Evolutionary conservation across 2,113 vertebrate species (phyloP), one percentile per base, ranked within the genome.

Genomic region (Pseudonaja textilis): DNA sequence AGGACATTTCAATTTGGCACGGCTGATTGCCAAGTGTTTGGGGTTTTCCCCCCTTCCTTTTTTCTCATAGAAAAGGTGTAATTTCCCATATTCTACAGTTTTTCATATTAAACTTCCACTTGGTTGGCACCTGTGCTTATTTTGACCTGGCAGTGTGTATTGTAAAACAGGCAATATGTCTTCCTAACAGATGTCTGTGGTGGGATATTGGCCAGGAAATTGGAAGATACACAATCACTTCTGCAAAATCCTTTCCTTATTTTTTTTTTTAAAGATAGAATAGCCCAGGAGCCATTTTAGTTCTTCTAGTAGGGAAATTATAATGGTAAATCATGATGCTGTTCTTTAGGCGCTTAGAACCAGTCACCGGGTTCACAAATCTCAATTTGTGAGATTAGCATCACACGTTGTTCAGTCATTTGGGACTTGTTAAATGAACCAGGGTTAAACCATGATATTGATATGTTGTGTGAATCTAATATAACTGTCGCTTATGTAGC

Each of bases 141-240:
- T 85, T n/a, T 89, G 64, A 54, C 81, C 64, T 52, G 34, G 11
- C 89, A 90, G 52, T 64, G 29, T 3, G 59, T 22, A 57, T 93
- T 92, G 88, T 57, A n/a, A 16, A 91, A 89, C 42, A 29, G 90
- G 34, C 54, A 91, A 14, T 0, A 10, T 93, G 54, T 55, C 87
- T 87, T 56, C 50, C 1, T 90, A 93, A n/a, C 93, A 95, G 64
- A 89, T 94, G 87, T 91, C 54, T 57, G 9, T 93, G 47, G 91
- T 29, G 69, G 50, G 90, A 90, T 25, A 42, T 8, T 1, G 93
- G 45, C 91, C 89, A 95, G 90, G 26, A 88, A 95, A 88, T 8
- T 29, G 45, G n/a, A 90, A 88, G 54, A 39, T 57, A 88, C 16
- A 52, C 85, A 90, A 57, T 90, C 74, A 45, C 42, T 91, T 10